Evolutionary conservation across 2,113 vertebrate species (phyloP), one percentile per base, ranked within the genome.

Genomic region (Limnothrissa miodon): DNA sequence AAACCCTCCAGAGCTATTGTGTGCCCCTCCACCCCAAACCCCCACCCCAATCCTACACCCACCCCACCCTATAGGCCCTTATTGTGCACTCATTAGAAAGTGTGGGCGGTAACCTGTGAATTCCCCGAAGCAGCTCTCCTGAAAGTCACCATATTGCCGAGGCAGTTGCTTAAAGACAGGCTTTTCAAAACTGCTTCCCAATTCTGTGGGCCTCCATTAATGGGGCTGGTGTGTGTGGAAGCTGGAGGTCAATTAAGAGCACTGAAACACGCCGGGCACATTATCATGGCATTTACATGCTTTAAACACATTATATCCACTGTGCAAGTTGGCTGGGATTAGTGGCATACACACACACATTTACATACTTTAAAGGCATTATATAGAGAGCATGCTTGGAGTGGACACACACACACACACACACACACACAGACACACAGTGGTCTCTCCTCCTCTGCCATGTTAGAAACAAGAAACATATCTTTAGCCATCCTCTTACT

Each of bases 11-110:
- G 92, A 93, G 94, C 94, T 95, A 93, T 90, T 90, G 88, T 89
- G 85, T 87, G 92, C 66, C 66, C 15, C 92, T 92, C 93, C 88
- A 87, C n/a, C n/a, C n/a, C n/a, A n/a, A n/a, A n/a, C n/a, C n/a
- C n/a, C n/a, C n/a, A n/a, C n/a, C n/a, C n/a, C n/a, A n/a, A n/a
- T n/a, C n/a, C n/a, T n/a, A n/a, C n/a, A n/a, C n/a, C n/a, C n/a
- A n/a, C n/a, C n/a, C n/a, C n/a, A n/a, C n/a, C n/a, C n/a, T n/a
- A n/a, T n/a, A n/a, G n/a, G n/a, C 91, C 93, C 90, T 91, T 89
- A 93, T 92, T 92, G 90, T 89, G 93, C 92, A 93, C 94, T 94
- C 92, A 94, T 94, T 93, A 94, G 92, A 91, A 74, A 92, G 89
- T 89, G 93, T 94, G 91, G 90, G 92, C 92, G 90, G 91, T 82